Base-by-base conservation (phyloP, 2,888 invertebrate species). In the Patella caerulea region DNA sequence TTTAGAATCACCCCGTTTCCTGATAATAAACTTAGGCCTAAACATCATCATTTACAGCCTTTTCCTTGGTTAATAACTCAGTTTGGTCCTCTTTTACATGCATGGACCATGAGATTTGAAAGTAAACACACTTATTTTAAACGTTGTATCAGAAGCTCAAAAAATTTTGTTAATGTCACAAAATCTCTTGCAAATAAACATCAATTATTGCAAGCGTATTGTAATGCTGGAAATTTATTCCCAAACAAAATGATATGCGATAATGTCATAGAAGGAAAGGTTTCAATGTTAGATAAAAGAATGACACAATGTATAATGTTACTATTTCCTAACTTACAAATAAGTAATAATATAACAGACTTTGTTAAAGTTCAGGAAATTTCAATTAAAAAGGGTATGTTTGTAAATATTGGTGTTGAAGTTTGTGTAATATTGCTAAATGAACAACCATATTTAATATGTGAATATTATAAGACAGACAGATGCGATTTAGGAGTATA, bases 31-130 rank as follows among this genome's bases (percentile, higher is more conserved):
- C 24, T 65, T 19, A 65, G 65, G 24, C 65, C 65, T 19, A 65
- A 65, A 65, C 65, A 65, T 65, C 65, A 65, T 19, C 24, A 65
- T 19, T 19, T 65, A 14, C 65, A 65, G n/a, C 65, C n/a, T 17
- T 65, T 19, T 65, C 65, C 19, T 65, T 19, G 24, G n/a, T 19
- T 65, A 65, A 65, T 65, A n/a, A 65, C 24, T 65, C 65, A 65
- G 24, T 65, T 65, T 65, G 65, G 65, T 65, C 65, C n/a, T 19
- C 24, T n/a, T 19, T 19, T 65, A 65, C 29, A 19, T n/a, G 65
- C 24, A 19, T 65, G 65, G 65, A 65, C 65, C n/a, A n/a, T 65
- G 65, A n/a, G 65, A n/a, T 65, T 65, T 65, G 65, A 65, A 19
- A 19, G n/a, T 14, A 65, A 65, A 19, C 65, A 65, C n/a, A 65